These are phyloP conservation scores for Hyphantria cunea DNA, from an alignment of 1,140 invertebrate species.

Conservation along the genomic window DNA sequence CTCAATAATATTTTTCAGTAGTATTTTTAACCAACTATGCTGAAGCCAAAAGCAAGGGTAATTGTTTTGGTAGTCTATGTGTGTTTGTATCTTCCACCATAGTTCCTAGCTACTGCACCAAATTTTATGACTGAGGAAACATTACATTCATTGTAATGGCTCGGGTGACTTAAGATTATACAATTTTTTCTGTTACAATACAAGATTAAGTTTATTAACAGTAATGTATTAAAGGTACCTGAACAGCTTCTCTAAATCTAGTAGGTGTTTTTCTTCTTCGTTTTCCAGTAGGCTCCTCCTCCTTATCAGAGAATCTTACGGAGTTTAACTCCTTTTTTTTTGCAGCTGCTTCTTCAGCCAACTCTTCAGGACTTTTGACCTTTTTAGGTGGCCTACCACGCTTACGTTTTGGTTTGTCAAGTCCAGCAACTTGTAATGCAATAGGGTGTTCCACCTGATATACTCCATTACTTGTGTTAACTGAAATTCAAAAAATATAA, in stretches of 20 bases:
- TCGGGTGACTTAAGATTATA: no score
- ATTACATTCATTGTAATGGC: no score
- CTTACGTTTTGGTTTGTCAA: constrained; percentile 86
- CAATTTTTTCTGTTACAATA: no score
- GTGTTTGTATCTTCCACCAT: no score
- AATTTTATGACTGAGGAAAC: no score
- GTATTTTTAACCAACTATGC: no score
- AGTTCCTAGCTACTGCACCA: no score
- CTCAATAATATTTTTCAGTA: no score
- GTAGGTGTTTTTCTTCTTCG: constrained; percentile 85
- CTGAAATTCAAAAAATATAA: constrained; percentile 39
- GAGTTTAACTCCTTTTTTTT: constrained; percentile 50
- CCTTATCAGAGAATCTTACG: constrained; percentile 68
- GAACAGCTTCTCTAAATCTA: constrained; percentile 86
- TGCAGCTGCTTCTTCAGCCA: constrained; percentile 49
- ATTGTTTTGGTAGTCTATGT: no score
- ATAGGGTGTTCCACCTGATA: constrained; percentile 71
- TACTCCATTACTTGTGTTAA: constrained; percentile 58
- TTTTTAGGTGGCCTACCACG: constrained; percentile 87
- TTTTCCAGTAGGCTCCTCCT: constrained; percentile 82
- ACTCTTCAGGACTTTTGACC: constrained; percentile 79
- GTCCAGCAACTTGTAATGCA: constrained; percentile 82
- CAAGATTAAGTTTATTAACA: no score
- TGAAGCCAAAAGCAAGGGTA: no score
- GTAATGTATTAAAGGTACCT: constrained; percentile 59